Base-by-base conservation (phyloP, 2,797 vertebrate genomes). In the Channallabes apus region DNA sequence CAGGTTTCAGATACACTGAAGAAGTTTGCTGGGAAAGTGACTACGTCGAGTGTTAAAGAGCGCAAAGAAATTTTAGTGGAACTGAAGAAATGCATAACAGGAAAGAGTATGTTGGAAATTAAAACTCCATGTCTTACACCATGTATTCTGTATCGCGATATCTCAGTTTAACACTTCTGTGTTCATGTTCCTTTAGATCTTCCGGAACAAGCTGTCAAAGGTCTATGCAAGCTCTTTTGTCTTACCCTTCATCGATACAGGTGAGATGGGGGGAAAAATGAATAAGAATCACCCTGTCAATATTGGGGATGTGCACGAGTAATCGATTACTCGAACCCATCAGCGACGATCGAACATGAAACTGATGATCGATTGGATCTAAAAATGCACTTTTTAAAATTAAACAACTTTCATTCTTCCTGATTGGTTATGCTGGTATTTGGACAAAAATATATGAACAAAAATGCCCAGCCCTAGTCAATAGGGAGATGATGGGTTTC, bases 161-260 rank as follows among this genome's bases (percentile, higher is more conserved):
- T n/a, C 29, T n/a, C 6, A 1, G 61, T 78, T 58, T 58, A 78
- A 35, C 4, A 77, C 54, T 77, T 77, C 11, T 82, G 4, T 59
- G 59, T 27, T 56, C 22, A 58, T 41, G 24, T 35, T 85, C 1
- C 14, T 88, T 81, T 91, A 99, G 98, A 96, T 88, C 94, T 99
- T 88, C 98, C 98, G 29, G 98, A 99, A 90, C 95, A 94, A 58
- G 96, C 96, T n/a, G 94, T 99, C 87, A 99, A 97, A 93, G 98
- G 97, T 78, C 94, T 99, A 46, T 99, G 98, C 93, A 99, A 97
- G 88, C 96, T 99, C 79, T 98, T 99, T 94, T 99, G 97, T 93
- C 94, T 99, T 87, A 99, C 98, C 17, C 94, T 97, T 85, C 97
- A 99, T 93, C 96, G 98, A 91, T 99, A 99, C 90, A 94, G 96